Evolutionary conservation across 2,888 invertebrate species (phyloP).

Genomic region (Lomographa bimaculata): DNA sequence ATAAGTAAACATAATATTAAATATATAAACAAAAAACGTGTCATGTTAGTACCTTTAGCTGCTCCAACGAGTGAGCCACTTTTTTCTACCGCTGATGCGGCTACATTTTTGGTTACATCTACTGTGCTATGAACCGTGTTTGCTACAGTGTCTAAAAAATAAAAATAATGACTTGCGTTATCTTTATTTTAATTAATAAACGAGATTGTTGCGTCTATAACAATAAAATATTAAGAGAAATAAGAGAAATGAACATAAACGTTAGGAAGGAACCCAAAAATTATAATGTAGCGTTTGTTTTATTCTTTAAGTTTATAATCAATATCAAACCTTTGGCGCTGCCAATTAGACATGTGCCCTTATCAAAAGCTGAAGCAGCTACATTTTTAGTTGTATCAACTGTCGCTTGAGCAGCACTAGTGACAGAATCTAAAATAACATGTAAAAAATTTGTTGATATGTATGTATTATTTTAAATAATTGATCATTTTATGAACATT

Average conservation of each 20-base stretch:
- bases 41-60: constrained; percentile 48
- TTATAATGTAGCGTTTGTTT: too few relatives aligned
- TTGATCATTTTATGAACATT: too few relatives aligned
- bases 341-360: constrained; percentile 31
- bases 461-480: too few relatives aligned
- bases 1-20: background rate
- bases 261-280: too few relatives aligned
- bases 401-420: constrained; percentile 12
- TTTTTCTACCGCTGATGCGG: constrained; percentile 53
- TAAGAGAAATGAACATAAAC: too few relatives aligned
- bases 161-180: background rate
- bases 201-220: too few relatives aligned
- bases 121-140: constrained; percentile 52
- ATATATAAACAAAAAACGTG: background rate
- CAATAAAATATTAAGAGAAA: too few relatives aligned
- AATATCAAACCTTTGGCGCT: constrained; percentile 32
- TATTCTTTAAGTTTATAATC: too few relatives aligned
- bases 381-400: constrained; percentile 32
- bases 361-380: constrained; percentile 35
- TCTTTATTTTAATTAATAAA: too few relatives aligned
- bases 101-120: constrained; percentile 59
- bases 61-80: constrained; percentile 45
- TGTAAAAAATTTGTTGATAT: too few relatives aligned
- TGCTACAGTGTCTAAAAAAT: constrained; percentile 44
- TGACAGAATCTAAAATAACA: constrained; percentile 16